Percentiles rank a stretch among this genome's conserved stretches.
Evolutionary conservation across 2,888 invertebrate species (phyloP).

Genomic region (Clivina fossor): DNA sequence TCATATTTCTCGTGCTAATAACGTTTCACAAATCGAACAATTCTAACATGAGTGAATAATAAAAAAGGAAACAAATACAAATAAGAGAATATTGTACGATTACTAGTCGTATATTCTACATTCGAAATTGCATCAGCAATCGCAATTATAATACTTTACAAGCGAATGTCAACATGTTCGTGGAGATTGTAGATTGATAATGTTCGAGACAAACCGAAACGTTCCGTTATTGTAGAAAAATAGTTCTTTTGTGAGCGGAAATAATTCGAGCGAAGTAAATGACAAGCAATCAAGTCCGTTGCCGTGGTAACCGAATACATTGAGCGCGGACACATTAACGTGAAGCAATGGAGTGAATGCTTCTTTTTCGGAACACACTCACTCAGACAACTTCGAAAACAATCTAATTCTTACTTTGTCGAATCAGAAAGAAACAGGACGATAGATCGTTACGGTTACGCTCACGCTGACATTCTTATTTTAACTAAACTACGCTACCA

Average conservation of each 20-base stretch:
- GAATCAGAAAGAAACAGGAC: constrained; percentile 21
- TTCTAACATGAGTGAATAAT: no score
- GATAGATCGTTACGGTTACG: constrained; percentile 7
- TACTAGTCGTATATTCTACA: no score
- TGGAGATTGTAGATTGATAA: no score
- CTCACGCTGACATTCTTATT: constrained; percentile 7
- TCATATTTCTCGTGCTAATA: no score
- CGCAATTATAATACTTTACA: no score
- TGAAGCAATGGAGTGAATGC: constrained; percentile 16
- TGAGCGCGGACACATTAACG: constrained; percentile 24
- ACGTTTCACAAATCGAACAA: no score
- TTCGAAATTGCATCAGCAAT: no score
- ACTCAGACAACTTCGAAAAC: constrained; percentile 18
- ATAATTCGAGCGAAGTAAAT: constrained; percentile 26
- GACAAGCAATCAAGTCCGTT: constrained; percentile 23
- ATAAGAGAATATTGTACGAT: no score
- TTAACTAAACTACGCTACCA: constrained; percentile 11
- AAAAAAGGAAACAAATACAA: no score
- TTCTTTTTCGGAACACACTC: constrained; percentile 13
- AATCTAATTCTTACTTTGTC: constrained; percentile 21
- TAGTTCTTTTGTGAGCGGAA: constrained; percentile 12
- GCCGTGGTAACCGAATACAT: constrained; percentile 16
- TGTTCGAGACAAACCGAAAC: neutral
- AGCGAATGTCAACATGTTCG: no score
- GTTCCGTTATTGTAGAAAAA: constrained; percentile 13